Evolutionary conservation across 2,888 invertebrate genomes (phyloP).

Genomic region (Lycia hirtaria): DNA sequence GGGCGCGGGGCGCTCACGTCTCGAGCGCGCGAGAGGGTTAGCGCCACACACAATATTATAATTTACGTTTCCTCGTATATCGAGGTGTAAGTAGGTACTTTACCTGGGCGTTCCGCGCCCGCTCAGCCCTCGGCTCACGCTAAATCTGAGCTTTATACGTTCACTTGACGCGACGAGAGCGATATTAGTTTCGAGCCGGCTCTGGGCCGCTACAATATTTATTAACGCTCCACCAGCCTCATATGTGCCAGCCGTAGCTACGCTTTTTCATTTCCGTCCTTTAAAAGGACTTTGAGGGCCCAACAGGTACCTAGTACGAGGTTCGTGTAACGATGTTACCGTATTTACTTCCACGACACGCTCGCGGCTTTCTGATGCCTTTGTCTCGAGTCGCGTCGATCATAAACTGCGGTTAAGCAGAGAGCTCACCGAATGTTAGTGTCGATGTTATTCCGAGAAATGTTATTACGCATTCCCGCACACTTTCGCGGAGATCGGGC

Average conservation of each 20-base stretch:
- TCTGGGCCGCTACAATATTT: constrained; percentile 82
- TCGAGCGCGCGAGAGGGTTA: constrained; percentile 79
- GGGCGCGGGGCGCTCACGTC: constrained; percentile 66
- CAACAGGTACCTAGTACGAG: constrained; percentile 42
- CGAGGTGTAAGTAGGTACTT: constrained; percentile 84
- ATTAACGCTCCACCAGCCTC: constrained; percentile 73
- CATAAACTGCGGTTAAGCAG: constrained; percentile 38
- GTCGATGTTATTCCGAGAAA: constrained; percentile 39
- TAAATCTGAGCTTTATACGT: constrained; percentile 86
- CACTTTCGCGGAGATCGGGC: constrained; percentile 18
- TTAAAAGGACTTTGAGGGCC: constrained; percentile 56
- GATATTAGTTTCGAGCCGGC: constrained; percentile 83
- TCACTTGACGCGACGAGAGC: constrained; percentile 84
- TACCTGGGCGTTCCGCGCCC: constrained; percentile 83
- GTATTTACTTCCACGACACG: constrained; percentile 41
- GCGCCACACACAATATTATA: constrained; percentile 84
- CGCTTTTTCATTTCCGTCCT: constrained; percentile 59
- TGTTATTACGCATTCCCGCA: constrained; percentile 33
- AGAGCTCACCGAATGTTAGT: constrained; percentile 29
- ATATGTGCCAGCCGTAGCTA: constrained; percentile 44
- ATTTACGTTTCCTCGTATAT: constrained; percentile 85
- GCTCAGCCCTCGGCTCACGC: constrained; percentile 80
- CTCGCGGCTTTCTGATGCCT: constrained; percentile 34
- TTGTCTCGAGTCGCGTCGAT: constrained; percentile 34
- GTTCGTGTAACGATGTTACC: constrained; percentile 38